Conservation (phyloP, 2,797 vertebrate species). For the Ptychobarbus kaznakovi region DNA sequence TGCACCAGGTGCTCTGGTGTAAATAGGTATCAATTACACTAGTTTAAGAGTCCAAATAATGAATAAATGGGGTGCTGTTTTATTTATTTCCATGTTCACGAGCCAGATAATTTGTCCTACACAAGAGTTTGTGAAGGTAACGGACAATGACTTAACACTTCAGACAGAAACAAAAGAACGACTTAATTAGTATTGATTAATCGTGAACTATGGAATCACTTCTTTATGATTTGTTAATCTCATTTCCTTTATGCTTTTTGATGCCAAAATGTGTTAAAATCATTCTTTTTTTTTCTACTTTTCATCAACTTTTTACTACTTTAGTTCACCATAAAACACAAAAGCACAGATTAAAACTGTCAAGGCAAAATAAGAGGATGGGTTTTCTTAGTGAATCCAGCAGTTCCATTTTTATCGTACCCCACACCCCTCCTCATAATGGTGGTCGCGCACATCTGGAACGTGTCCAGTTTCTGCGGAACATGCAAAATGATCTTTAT, state of each 20-base stretch:
- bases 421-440: conserved; percentile 19
- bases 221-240: background rate
- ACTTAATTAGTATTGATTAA: conserved; percentile 13
- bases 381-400: conserved; percentile 9
- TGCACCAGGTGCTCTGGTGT: conserved; percentile 11
- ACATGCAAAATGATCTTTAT: conserved; percentile 41
- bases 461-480: conserved; percentile 24
- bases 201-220: conserved; percentile 17
- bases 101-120: conserved; percentile 10
- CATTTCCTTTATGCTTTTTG: conserved; percentile 11
- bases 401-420: conserved; percentile 25
- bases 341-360: conserved; percentile 28
- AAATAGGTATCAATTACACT: conserved; percentile 27
- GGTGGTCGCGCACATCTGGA: conserved; percentile 39
- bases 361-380: background rate
- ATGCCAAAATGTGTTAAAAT: conserved; percentile 38
- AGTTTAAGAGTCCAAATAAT: conserved; percentile 25
- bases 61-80: conserved; percentile 29
- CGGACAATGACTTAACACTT: background rate
- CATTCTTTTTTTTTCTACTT: conserved; percentile 47
- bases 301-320: conserved; percentile 21
- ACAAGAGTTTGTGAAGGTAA: conserved; percentile 25
- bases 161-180: background rate
- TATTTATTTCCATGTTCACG: conserved; percentile 49
- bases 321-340: conserved; percentile 15